phyloP scores from a whole-genome alignment of 23 tunicate genomes.

The Corella eumyota region DNA sequence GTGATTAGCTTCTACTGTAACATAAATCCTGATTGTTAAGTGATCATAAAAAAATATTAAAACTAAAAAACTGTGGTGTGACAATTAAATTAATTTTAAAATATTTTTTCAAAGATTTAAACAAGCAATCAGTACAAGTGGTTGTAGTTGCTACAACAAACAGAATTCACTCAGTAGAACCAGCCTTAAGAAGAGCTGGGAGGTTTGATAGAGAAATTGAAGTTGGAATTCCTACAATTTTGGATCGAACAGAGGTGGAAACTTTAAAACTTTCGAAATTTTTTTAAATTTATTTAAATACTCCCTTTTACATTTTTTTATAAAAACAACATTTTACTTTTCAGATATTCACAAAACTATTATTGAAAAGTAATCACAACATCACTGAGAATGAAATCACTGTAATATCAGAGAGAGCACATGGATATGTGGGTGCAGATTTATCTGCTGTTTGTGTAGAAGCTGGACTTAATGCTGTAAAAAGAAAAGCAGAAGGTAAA shows the following conservation, averaged over 20 bases:
- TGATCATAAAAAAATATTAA: background rate
- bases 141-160: slow-evolving; percentile 77
- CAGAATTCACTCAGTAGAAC: slow-evolving; percentile 59
- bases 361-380: slow-evolving; percentile 7
- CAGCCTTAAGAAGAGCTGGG: slow-evolving; percentile 46
- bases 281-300: no score
- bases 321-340: no score
- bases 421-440: slow-evolving; percentile 88
- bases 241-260: slow-evolving; percentile 37
- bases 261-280: no score
- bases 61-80: background rate
- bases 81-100: background rate
- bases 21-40: no score
- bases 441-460: slow-evolving; percentile 68
- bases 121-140: slow-evolving; percentile 8
- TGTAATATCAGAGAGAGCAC: slow-evolving; percentile 28
- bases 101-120: background rate
- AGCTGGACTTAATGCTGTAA: slow-evolving; percentile 52
- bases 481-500: background rate
- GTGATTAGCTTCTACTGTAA: no score
- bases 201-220: slow-evolving; percentile 81
- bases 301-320: no score
- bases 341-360: slow-evolving; percentile 31
- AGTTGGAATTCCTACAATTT: slow-evolving; percentile 48
- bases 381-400: slow-evolving; percentile 9